phyloP scores from a whole-genome alignment of 23 tunicate genomes.

The Phallusia fumigata region DNA sequence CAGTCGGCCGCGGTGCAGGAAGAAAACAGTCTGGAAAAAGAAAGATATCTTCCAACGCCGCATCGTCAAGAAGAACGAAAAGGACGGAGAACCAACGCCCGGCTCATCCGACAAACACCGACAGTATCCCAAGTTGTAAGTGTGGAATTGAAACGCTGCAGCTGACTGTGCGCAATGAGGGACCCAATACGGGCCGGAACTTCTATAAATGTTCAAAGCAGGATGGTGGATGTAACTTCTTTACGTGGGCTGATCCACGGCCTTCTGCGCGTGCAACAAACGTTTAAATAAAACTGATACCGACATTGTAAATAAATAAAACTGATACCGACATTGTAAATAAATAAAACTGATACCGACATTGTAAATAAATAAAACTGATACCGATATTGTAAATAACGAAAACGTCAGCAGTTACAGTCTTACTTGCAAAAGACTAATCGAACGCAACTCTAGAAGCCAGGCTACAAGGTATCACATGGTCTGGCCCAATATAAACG shows the following conservation, averaged over 20 bases:
- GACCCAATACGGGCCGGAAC: slow-evolving; percentile 70
- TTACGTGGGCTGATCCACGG: slow-evolving; percentile 76
- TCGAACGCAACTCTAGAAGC: no score
- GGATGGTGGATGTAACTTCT: slow-evolving; percentile 67
- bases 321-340: no score
- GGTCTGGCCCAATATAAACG: no score
- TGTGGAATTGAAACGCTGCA: slow-evolving; percentile 37
- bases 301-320: background rate
- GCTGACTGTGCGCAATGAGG: slow-evolving; percentile 80
- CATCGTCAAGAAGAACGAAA: background rate
- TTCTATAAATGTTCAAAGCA: slow-evolving; percentile 59
- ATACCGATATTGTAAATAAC: no score
- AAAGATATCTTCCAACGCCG: background rate
- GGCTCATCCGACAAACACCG: background rate
- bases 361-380: background rate
- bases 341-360: no score
- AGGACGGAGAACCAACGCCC: background rate
- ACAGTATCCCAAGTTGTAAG: slow-evolving; percentile 26
- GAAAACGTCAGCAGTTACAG: no score
- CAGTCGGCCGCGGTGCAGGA: slow-evolving; percentile 10
- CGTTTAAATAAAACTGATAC: background rate
- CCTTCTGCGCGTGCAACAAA: background rate
- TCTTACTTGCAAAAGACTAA: no score
- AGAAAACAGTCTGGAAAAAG: slow-evolving; percentile 9
- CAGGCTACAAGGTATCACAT: no score